A percentile compares a stretch with the other conserved stretches of the same genome.
phyloP scores from a whole-genome alignment of 2,797 vertebrate genomes.

The Eremophila alpestris region DNA sequence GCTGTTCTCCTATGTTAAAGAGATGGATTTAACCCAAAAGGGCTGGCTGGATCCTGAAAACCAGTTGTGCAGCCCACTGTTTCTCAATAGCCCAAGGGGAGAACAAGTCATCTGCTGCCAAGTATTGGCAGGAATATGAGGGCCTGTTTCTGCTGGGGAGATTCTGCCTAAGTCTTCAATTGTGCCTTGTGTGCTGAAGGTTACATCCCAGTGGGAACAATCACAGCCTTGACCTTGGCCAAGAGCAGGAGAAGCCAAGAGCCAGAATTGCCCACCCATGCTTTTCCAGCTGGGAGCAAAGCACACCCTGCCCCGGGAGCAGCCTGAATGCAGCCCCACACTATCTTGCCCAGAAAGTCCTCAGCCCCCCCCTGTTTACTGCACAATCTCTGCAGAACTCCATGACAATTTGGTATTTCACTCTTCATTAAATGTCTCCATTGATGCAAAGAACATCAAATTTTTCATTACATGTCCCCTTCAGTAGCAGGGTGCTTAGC shows the following conservation, averaged over 20 bases:
- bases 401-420: background rate
- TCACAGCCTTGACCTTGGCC: background rate
- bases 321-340: background rate
- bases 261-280: background rate
- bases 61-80: background rate
- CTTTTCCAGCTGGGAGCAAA: background rate
- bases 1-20: background rate
- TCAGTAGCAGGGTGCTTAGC: background rate
- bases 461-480: background rate
- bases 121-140: background rate
- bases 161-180: background rate
- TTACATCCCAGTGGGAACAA: background rate
- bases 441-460: background rate
- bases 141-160: background rate
- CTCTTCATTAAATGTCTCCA: background rate
- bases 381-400: background rate
- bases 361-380: background rate
- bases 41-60: background rate
- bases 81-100: background rate
- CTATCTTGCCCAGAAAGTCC: background rate
- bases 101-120: background rate
- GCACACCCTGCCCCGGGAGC: rapidly evolving
- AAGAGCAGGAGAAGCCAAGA: background rate
- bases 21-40: conserved; percentile 7
- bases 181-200: rapidly evolving